Base-by-base conservation (phyloP, 2,797 vertebrate genomes). In the Urophycis tenuis region DNA sequence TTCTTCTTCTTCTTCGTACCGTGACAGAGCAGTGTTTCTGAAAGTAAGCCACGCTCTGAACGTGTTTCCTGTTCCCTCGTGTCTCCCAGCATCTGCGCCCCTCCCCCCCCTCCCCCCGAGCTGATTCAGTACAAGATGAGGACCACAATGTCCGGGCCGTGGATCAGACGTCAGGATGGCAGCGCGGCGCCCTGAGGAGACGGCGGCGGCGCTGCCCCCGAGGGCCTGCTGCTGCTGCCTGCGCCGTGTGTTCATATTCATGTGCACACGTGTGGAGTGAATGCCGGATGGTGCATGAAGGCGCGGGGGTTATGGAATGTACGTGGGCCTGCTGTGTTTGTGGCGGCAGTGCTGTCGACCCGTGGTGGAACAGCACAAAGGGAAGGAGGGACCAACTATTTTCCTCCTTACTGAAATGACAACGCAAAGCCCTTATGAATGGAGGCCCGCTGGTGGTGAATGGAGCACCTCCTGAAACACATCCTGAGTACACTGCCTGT, bases 381-480 rank as follows among this genome's bases (percentile, higher is more conserved):
- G 8, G 53, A n/a, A n/a, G 53, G 10, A 29, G 60, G 29, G 60
- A 10, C 29, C 9, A 29, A 29, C 3, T 9, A 12, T 67, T 67
- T 67, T 29, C 60, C 12, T 67, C 29, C 60, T 25, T 29, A 10
- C 60, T 67, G 60, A 67, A 67, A 67, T 67, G 60, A 25, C 60
- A 29, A 67, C 29, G 29, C 29, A 67, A 67, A 29, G 10, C 1
- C 25, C 60, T 29, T 29, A 25, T 67, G 60, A 67, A 67, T 67
- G 25, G 25, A 67, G n/a, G 3, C 60, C 29, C 25, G 25, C 60
- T 29, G n/a, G 29, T 29, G 60, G 60, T 17, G 12, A 67, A 67
- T 67, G 60, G 60, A 67, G 60, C 60, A 25, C 53, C 53, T 67
- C 60, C 60, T 67, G 25, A 25, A 67, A 67, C 29, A 67, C 60